A percentile compares a stretch with the other conserved stretches of the same genome.
Evolutionary conservation across 35 echinoderm and acorn worm species (phyloP).

Genomic region (Anneissia japonica): DNA sequence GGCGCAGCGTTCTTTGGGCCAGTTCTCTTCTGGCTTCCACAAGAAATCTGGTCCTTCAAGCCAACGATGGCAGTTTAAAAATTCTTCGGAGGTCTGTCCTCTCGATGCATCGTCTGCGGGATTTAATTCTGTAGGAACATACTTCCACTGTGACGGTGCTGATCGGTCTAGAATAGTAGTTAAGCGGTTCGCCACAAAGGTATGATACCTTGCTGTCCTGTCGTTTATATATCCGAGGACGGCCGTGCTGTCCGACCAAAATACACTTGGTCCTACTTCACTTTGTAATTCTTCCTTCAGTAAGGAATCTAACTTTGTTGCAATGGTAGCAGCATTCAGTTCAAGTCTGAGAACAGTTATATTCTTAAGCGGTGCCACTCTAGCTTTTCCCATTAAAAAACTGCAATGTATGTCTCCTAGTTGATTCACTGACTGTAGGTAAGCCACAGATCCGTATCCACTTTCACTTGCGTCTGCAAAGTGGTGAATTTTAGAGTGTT

Average conservation of each 20-base stretch:
- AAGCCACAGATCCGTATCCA: not conserved
- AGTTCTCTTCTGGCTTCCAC: not conserved
- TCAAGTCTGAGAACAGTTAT: constrained; percentile 4
- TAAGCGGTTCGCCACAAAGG: constrained; percentile 53
- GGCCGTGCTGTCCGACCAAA: constrained; percentile 44
- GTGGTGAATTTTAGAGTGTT: not conserved
- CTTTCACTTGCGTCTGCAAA: not conserved
- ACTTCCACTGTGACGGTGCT: constrained; percentile 35
- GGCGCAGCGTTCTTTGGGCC: not conserved
- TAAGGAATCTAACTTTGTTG: not conserved
- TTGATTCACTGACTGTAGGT: not conserved
- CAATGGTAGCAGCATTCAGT: not conserved
- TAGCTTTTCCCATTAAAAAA: constrained; percentile 13
- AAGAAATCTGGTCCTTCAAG: constrained; percentile 34
- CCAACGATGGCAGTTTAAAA: constrained; percentile 10
- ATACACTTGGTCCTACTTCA: constrained; percentile 1
- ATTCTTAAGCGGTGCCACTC: constrained; percentile 6
- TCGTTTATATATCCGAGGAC: constrained; percentile 44
- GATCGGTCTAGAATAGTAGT: constrained; percentile 27
- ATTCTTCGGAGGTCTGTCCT: constrained; percentile 11
- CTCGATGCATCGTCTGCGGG: constrained; percentile 62
- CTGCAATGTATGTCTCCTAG: not conserved
- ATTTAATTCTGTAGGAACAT: constrained; percentile 27
- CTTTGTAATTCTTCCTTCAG: constrained; percentile 5
- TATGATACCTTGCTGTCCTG: constrained; percentile 24